These are phyloP conservation scores for Arctopsyche grandis DNA, from an alignment of 1,140 invertebrate species.

Conservation along the genomic window DNA sequence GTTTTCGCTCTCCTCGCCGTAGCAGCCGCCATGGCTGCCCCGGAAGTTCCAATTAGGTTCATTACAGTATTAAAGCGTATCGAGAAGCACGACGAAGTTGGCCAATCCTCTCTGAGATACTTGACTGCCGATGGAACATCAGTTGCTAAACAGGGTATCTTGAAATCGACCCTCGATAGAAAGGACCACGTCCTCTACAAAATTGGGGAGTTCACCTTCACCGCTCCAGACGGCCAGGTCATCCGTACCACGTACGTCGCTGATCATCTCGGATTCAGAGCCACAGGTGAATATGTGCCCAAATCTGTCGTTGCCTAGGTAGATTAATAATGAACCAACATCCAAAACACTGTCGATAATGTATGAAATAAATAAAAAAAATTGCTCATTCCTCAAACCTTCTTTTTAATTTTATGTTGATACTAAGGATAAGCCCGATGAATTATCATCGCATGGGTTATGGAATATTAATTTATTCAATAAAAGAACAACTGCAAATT, in stretches of 20 bases:
- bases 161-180: constrained; percentile 57
- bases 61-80: constrained; percentile 55
- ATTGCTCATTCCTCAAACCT: too few species aligned
- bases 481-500: too few species aligned
- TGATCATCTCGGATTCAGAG: constrained; percentile 59
- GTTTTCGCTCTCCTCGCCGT: not conserved
- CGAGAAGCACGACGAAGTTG: constrained; percentile 60
- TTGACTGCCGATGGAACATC: constrained; percentile 60
- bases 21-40: constrained; percentile 16
- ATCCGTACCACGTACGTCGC: constrained; percentile 60
- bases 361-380: too few species aligned
- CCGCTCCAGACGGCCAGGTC: constrained; percentile 59
- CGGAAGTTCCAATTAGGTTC: constrained; percentile 15
- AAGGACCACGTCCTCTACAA: constrained; percentile 57
- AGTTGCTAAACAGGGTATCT: constrained; percentile 58
- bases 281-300: constrained; percentile 61
- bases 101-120: constrained; percentile 61
- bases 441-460: too few species aligned
- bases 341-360: too few species aligned
- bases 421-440: too few species aligned
- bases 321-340: too few species aligned
- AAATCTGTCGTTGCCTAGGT: constrained; percentile 48
- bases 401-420: too few species aligned
- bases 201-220: constrained; percentile 58
- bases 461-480: too few species aligned